phyloP scores from a whole-genome alignment of 1,140 invertebrate species.

The Caenorhabditis inopinata region DNA sequence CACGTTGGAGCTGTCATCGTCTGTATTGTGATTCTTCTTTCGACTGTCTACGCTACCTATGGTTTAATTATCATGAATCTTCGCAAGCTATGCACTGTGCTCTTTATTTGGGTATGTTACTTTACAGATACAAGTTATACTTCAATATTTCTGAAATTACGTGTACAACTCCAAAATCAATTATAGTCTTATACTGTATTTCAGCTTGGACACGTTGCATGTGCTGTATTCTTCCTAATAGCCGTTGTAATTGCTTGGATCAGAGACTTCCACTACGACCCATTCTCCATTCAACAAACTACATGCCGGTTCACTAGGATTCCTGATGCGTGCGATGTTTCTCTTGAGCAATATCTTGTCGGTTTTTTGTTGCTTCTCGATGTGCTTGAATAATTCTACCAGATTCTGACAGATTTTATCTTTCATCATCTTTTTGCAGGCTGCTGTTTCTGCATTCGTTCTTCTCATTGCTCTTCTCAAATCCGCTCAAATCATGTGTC shows the following conservation, averaged over 20 bases:
- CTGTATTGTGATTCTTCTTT: conserved; percentile 1
- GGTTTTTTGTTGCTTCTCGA: not conserved
- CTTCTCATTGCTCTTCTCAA: not conserved
- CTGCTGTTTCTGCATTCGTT: not conserved
- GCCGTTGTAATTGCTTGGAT: not conserved
- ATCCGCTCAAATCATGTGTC: not conserved
- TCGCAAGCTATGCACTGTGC: not conserved
- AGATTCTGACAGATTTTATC: no score
- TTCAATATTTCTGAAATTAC: no score
- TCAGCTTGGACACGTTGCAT: not conserved
- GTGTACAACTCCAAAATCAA: no score
- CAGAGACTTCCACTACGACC: conserved; percentile 6
- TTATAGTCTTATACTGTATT: no score
- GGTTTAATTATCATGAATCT: not conserved
- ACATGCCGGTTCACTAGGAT: conserved; percentile 6
- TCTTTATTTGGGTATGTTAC: not conserved
- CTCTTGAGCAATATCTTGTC: not conserved
- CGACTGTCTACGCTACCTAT: not conserved
- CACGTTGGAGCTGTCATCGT: not conserved
- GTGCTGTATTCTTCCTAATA: not conserved
- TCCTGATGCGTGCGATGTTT: not conserved
- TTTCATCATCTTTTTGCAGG: not conserved
- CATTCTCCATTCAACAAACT: conserved; percentile 4
- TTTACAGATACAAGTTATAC: not conserved
- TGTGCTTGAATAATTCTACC: no score